Conservation (phyloP, 1,140 invertebrate species). For the Diorhabda elongata region DNA sequence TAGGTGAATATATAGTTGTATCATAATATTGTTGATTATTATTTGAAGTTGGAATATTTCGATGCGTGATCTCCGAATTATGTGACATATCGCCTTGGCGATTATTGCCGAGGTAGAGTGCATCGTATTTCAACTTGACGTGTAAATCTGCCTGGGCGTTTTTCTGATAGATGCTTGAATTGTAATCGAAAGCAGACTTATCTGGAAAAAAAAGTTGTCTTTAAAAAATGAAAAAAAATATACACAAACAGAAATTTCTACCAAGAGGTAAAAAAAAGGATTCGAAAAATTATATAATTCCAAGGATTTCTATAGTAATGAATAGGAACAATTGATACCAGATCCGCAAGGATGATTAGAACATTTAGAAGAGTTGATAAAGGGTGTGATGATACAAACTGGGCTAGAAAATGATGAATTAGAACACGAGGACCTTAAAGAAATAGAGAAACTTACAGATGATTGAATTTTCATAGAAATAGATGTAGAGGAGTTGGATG, state of each 20-base stretch:
- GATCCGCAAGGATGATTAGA: too few species aligned
- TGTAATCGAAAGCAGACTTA: slow-evolving; percentile 26
- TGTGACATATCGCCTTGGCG: slow-evolving; percentile 4
- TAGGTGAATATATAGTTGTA: slow-evolving; percentile 10
- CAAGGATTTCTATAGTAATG: background rate
- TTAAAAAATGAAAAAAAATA: background rate
- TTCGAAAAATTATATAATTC: background rate
- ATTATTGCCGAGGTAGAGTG: slow-evolving; percentile 1
- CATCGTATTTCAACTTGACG: slow-evolving; percentile 12
- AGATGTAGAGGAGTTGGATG: too few species aligned
- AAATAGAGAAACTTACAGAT: too few species aligned
- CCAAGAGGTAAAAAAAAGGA: background rate
- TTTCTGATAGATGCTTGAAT: slow-evolving; percentile 9
- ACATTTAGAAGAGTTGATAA: too few species aligned
- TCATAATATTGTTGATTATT: slow-evolving; percentile 9
- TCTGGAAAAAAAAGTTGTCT: slow-evolving; percentile 18
- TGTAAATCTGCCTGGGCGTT: slow-evolving; percentile 7
- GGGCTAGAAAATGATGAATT: too few species aligned
- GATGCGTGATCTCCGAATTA: slow-evolving; percentile 5
- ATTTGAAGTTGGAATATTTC: slow-evolving; percentile 11
- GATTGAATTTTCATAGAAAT: too few species aligned
- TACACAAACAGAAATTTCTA: background rate
- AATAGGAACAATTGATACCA: background rate
- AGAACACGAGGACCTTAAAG: too few species aligned
- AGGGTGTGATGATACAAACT: too few species aligned